Evolutionary conservation across 35 echinoderm and acorn worm species (phyloP).

Genomic region (Chiridota heheva): DNA sequence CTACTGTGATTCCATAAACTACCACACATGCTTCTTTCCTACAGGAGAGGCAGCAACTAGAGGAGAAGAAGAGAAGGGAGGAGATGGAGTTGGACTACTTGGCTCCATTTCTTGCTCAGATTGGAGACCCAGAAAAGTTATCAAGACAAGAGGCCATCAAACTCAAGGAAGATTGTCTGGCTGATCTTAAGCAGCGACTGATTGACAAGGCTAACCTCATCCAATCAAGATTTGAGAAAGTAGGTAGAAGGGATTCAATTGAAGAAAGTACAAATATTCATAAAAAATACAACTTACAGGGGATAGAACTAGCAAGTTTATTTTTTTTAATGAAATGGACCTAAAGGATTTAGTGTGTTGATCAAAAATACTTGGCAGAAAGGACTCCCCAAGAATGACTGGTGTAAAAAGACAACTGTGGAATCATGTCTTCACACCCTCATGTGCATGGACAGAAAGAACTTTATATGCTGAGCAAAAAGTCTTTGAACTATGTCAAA

Average conservation of each 20-base stretch:
- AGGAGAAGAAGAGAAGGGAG: constrained; percentile 95
- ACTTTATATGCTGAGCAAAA: too few species aligned
- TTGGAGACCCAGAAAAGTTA: constrained; percentile 90
- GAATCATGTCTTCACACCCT: background rate
- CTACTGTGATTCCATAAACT: too few species aligned
- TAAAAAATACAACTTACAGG: too few species aligned
- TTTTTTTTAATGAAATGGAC: too few species aligned
- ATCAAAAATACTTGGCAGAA: too few species aligned
- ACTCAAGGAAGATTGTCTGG: constrained; percentile 94
- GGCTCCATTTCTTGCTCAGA: constrained; percentile 96
- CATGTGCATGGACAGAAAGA: too few species aligned
- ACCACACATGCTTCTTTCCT: too few species aligned
- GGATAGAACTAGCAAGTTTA: too few species aligned
- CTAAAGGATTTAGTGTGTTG: too few species aligned
- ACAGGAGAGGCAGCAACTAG: constrained; percentile 89
- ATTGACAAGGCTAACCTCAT: constrained; percentile 99
- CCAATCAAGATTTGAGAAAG: constrained; percentile 98
- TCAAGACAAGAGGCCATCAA: constrained; percentile 78
- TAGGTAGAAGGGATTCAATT: background rate
- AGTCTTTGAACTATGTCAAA: too few species aligned
- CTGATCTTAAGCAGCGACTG: constrained; percentile 94
- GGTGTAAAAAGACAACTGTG: too few species aligned
- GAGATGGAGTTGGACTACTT: constrained; percentile 99
- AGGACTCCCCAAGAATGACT: too few species aligned
- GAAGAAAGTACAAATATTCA: background rate